A percentile compares a stretch with the other conserved stretches of the same genome.
Evolutionary conservation across 1,140 invertebrate genomes (phyloP).

Genomic region (Pseudomyrmex sp.): DNA sequence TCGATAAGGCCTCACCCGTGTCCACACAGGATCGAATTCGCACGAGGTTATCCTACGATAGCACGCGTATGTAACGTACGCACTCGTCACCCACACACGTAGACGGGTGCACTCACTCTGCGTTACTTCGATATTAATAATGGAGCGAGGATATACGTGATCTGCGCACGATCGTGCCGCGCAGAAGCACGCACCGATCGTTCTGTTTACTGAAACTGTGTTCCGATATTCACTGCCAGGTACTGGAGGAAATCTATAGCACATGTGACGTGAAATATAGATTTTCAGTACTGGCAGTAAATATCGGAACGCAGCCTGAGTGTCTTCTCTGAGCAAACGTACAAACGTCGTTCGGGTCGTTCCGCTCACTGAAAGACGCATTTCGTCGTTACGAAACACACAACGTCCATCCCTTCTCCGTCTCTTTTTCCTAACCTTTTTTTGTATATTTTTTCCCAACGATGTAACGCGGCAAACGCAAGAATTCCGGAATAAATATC

Average conservation of each 20-base stretch:
- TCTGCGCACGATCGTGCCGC: slow-evolving; percentile 74
- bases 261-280: no score
- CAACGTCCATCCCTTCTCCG: neutral
- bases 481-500: no score
- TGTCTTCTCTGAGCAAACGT: slow-evolving; percentile 42
- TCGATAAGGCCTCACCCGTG: neutral
- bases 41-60: slow-evolving; percentile 17
- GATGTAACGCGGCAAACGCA: no score
- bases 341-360: neutral
- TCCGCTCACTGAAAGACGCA: no score
- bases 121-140: slow-evolving; percentile 75
- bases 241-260: no score
- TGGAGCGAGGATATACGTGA: slow-evolving; percentile 77
- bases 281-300: neutral
- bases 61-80: neutral
- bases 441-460: no score
- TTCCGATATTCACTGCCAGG: no score
- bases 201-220: slow-evolving; percentile 24
- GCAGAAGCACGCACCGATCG: slow-evolving; percentile 63
- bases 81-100: slow-evolving; percentile 63
- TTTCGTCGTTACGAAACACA: no score
- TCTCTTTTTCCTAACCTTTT: no score
- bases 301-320: neutral
- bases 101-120: slow-evolving; percentile 59
- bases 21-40: neutral